Evolutionary conservation across 1,140 invertebrate genomes (phyloP).

Genomic region (Teleogryllus occipitalis): DNA sequence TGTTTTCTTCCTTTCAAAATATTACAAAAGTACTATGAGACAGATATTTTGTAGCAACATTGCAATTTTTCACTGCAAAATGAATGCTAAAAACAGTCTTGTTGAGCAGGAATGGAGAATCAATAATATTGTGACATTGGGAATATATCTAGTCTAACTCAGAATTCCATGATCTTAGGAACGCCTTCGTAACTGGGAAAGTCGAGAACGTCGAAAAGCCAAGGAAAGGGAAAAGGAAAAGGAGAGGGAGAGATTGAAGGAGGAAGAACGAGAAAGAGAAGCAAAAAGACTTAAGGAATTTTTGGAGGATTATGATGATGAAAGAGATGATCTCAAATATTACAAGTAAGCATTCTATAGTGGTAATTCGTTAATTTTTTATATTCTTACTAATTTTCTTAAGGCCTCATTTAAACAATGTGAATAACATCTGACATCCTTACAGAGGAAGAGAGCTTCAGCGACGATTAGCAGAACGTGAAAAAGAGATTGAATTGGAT

Average conservation of each 20-base stretch:
- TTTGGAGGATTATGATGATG: conserved; percentile 97
- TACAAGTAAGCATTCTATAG: conserved; percentile 60
- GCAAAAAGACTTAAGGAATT: conserved; percentile 93
- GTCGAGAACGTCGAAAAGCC: conserved; percentile 80
- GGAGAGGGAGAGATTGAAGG: conserved; percentile 72
- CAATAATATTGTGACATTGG: no score
- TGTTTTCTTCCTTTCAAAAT: no score
- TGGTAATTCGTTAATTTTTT: background rate
- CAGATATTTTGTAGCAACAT: no score
- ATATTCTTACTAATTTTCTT: background rate
- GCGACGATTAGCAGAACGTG: conserved; percentile 77
- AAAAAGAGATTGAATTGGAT: conserved; percentile 87
- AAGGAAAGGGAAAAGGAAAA: conserved; percentile 89
- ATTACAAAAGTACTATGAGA: no score
- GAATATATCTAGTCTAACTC: background rate
- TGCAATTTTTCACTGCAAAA: no score
- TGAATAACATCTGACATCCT: conserved; percentile 15
- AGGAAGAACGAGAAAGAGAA: conserved; percentile 79
- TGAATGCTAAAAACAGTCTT: no score
- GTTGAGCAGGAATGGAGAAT: no score
- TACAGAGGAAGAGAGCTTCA: conserved; percentile 76
- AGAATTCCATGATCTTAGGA: conserved; percentile 32
- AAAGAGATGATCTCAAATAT: conserved; percentile 92
- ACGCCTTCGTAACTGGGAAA: conserved; percentile 79
- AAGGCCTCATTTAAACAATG: background rate